Evolutionary conservation across 2,888 invertebrate genomes (phyloP), one percentile per base, ranked within the genome.

Genomic region (Amorpha juglandis): DNA sequence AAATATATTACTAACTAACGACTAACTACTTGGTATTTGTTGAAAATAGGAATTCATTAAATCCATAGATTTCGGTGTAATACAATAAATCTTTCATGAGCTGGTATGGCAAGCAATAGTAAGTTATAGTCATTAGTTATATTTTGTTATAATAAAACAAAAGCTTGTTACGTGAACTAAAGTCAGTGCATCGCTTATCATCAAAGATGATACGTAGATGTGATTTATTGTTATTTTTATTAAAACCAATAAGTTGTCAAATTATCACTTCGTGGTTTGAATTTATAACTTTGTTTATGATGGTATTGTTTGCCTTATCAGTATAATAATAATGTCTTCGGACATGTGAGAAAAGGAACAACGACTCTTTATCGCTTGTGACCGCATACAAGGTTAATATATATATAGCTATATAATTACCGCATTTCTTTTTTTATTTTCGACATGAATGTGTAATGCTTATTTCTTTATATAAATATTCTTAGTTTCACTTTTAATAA

Each of bases 241-340:
- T 75, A 78, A 81, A 80, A 78, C 69, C 73, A 69, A 70, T 70
- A 66, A 72, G 66, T 74, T 74, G 76, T 79, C 73, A 69, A 67
- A 71, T 74, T 79, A 81, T 81, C 77, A 73, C 71, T 69, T 48
- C 50, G 42, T 69, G 74, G 70, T 70, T 71, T 74, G 81, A 80
- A 84, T 77, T 82, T 81, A 82, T 77, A 80, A 76, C 78, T 76
- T 78, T 81, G 78, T 80, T 83, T 84, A 70, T 78, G 75, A 75
- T 74, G 76, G 73, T 50, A 65, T 65, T 66, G 47, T 52, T 63
- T 65, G 58, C 63, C 27, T 52, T 64, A 55, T 63, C 62, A 55
- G 62, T 62, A 45, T 58, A 64, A 47, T 47, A 52, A 63, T 42
- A 27, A 65, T 74, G 68, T 70, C 69, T 66, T 65, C 70, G 72